A percentile compares a stretch with the other conserved stretches of the same genome.
Conservation (phyloP, 2,888 invertebrate species). For the Zootermopsis nevadensis region DNA sequence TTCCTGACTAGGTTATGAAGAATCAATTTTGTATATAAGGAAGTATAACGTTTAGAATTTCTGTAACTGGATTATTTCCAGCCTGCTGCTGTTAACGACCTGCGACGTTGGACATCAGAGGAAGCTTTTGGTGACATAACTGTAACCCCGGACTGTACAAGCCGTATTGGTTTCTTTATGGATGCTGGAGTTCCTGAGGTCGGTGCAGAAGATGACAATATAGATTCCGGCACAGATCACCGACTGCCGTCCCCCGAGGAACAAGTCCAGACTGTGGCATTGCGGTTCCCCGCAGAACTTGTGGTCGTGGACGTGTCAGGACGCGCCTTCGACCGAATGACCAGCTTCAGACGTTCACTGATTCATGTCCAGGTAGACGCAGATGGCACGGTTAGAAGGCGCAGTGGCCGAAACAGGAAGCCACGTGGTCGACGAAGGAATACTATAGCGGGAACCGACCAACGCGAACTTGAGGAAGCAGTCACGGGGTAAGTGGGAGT, state of each 20-base stretch:
- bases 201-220: slow-evolving; percentile 65
- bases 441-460: slow-evolving; percentile 91
- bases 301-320: slow-evolving; percentile 92
- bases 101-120: slow-evolving; percentile 86
- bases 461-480: slow-evolving; percentile 88
- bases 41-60: too few relatives aligned
- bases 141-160: slow-evolving; percentile 80
- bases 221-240: slow-evolving; percentile 79
- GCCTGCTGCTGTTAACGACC: slow-evolving; percentile 84
- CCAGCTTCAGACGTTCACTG: slow-evolving; percentile 84
- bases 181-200: slow-evolving; percentile 64
- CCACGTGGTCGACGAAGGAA: slow-evolving; percentile 87
- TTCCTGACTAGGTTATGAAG: too few relatives aligned
- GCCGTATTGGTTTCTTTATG: slow-evolving; percentile 69
- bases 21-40: too few relatives aligned
- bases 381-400: slow-evolving; percentile 62
- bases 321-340: slow-evolving; percentile 89
- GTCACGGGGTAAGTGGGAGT: slow-evolving; percentile 75
- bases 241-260: slow-evolving; percentile 89
- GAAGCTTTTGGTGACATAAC: slow-evolving; percentile 87
- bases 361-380: slow-evolving; percentile 66
- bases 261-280: slow-evolving; percentile 62
- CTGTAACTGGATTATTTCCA: slow-evolving; percentile 59
- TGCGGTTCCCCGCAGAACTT: slow-evolving; percentile 85
- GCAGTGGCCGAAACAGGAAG: slow-evolving; percentile 78